Percentiles rank a stretch among this genome's conserved stretches.
Evolutionary conservation across 1,140 invertebrate genomes (phyloP).

Genomic region (Achatina immaculata): DNA sequence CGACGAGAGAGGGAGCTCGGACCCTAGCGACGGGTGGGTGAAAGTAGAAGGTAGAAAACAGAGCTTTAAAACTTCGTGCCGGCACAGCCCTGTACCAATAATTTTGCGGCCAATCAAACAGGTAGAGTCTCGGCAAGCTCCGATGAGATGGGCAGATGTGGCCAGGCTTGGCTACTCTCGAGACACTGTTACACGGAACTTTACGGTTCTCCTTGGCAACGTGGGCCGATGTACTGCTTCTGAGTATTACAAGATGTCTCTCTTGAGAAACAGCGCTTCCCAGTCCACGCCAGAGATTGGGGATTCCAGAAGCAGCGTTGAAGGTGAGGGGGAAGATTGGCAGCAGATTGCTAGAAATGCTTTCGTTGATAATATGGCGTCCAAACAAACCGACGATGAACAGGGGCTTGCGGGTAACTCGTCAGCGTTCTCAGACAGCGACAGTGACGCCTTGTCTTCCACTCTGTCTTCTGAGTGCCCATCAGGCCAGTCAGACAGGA

Average conservation of each 20-base stretch:
- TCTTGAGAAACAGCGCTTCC: not conserved
- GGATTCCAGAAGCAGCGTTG: not conserved
- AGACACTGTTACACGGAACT: not conserved
- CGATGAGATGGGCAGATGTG: conserved; percentile 34
- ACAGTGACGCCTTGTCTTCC: conserved; percentile 9
- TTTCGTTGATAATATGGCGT: conserved; percentile 19
- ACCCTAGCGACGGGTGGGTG: conserved; percentile 23
- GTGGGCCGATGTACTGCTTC: not conserved
- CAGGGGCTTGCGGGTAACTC: not conserved
- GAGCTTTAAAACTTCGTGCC: not conserved
- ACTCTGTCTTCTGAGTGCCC: conserved; percentile 15
- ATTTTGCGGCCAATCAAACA: not conserved
- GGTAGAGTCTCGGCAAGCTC: not conserved
- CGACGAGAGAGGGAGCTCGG: not conserved
- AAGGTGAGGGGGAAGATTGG: not conserved
- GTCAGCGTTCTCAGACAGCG: not conserved
- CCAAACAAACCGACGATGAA: not conserved
- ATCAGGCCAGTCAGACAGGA: not conserved
- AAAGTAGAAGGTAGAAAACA: conserved; percentile 22
- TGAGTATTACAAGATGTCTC: conserved; percentile 7
- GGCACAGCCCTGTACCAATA: not conserved
- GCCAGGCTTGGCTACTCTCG: conserved; percentile 25
- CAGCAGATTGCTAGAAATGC: conserved; percentile 19
- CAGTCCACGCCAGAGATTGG: not conserved
- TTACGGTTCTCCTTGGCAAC: not conserved